Evolutionary conservation across 2,797 vertebrate genomes (phyloP).

Genomic region (Sebastes diaconus): DNA sequence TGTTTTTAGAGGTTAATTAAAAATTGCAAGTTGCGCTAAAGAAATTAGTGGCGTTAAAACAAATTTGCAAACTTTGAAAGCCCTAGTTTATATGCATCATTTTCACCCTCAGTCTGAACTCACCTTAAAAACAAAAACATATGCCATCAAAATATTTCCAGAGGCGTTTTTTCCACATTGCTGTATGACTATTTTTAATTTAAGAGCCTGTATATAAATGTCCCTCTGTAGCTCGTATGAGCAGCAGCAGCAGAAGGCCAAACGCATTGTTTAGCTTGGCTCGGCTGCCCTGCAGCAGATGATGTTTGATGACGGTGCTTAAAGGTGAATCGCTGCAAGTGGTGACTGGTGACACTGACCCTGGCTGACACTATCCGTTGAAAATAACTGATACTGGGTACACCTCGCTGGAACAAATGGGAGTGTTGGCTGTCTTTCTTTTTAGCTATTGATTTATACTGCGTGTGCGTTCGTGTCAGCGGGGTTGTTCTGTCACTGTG

Average conservation of each 20-base stretch:
- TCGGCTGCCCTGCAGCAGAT: neutral
- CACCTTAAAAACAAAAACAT: too few species aligned
- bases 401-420: neutral
- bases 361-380: neutral
- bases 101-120: neutral
- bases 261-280: conserved; percentile 4
- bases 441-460: conserved; percentile 20
- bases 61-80: neutral
- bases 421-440: neutral
- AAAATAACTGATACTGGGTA: conserved; percentile 13
- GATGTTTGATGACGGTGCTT: conserved; percentile 39
- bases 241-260: conserved; percentile 11
- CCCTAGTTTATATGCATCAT: neutral
- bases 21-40: too few species aligned
- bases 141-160: neutral
- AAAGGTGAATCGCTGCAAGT: neutral
- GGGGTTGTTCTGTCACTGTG: neutral
- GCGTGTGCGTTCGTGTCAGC: conserved; percentile 18
- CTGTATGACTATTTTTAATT: neutral
- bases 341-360: conserved; percentile 35
- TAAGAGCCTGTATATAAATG: neutral
- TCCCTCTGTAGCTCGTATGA: neutral
- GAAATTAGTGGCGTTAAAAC: too few species aligned
- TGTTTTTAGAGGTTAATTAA: too few species aligned
- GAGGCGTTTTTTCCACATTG: neutral